Conservation (phyloP, 2,797 vertebrate species). For the Oryzias dopingdopingensis region DNA sequence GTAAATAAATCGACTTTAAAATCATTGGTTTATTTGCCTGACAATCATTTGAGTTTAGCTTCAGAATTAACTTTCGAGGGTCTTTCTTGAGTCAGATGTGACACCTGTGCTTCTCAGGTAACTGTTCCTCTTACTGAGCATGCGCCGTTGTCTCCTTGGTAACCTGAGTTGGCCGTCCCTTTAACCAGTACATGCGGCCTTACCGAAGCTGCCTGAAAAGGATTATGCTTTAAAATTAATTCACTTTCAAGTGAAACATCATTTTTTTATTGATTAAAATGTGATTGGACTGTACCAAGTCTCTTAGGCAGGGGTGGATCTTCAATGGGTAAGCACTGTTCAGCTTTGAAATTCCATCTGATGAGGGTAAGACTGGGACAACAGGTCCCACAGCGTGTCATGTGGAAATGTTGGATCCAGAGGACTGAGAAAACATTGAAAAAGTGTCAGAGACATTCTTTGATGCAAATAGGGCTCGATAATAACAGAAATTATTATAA, state of each 20-base stretch:
- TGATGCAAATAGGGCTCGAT: no score
- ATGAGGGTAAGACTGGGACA: not conserved
- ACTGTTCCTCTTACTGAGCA: constrained; percentile 54
- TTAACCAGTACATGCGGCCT: constrained; percentile 10
- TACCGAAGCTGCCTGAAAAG: constrained; percentile 16
- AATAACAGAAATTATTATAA: no score
- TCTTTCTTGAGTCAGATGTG: constrained; percentile 1
- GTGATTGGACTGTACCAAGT: constrained; percentile 12
- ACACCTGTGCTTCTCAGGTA: constrained; percentile 61
- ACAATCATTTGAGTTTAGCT: not conserved
- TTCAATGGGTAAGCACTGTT: constrained; percentile 32
- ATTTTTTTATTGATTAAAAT: constrained; percentile 5
- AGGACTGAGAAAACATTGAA: no score
- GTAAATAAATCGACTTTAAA: not conserved
- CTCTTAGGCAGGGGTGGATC: not conserved
- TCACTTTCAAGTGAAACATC: not conserved
- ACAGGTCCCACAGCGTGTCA: no score
- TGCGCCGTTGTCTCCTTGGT: constrained; percentile 50
- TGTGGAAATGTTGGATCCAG: no score
- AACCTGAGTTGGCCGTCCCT: constrained; percentile 43
- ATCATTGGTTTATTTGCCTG: not conserved
- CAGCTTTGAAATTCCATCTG: not conserved
- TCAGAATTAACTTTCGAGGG: not conserved
- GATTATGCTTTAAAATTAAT: constrained; percentile 1
- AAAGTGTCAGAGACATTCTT: no score